These are phyloP conservation scores for Muntiacus muntjak DNA, from an alignment of 2,113 vertebrate genomes.

Conservation along the genomic window DNA sequence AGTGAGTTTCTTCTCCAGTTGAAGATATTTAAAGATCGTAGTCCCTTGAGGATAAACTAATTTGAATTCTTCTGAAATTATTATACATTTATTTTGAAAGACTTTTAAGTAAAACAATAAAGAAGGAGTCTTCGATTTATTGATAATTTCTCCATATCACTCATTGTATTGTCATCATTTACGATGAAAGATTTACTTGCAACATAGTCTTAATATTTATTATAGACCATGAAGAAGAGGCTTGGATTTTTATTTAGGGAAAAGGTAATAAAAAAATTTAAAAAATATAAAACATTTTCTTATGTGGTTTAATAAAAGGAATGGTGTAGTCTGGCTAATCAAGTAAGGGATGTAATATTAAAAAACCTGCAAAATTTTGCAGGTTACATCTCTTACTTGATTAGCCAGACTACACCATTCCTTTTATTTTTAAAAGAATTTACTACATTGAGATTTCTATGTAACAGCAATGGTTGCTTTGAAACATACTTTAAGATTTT, in stretches of 20 bases:
- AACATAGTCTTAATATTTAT: not conserved
- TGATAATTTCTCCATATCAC: not conserved
- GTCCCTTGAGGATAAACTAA: not conserved
- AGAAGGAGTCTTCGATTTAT: not conserved
- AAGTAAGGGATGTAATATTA: not conserved
- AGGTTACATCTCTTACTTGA: too few species aligned
- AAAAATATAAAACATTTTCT: not conserved
- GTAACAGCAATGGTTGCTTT: not conserved
- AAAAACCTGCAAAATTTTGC: not conserved
- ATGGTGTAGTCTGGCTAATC: not conserved
- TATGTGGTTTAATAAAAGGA: not conserved
- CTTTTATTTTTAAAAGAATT: not conserved
- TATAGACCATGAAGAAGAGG: not conserved
- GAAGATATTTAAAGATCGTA: not conserved
- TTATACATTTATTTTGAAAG: not conserved
- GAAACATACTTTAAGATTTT: not conserved
- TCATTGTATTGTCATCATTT: not conserved
- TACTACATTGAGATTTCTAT: not conserved
- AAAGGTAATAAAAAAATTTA: not conserved
- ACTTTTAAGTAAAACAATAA: not conserved
- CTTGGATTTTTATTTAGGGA: not conserved
- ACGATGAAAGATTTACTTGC: not conserved
- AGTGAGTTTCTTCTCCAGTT: not conserved
- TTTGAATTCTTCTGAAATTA: conserved; percentile 16
- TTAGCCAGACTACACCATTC: too few species aligned